Evolutionary conservation across 2,888 invertebrate species (phyloP).

Genomic region (Drosophila pegasa): DNA sequence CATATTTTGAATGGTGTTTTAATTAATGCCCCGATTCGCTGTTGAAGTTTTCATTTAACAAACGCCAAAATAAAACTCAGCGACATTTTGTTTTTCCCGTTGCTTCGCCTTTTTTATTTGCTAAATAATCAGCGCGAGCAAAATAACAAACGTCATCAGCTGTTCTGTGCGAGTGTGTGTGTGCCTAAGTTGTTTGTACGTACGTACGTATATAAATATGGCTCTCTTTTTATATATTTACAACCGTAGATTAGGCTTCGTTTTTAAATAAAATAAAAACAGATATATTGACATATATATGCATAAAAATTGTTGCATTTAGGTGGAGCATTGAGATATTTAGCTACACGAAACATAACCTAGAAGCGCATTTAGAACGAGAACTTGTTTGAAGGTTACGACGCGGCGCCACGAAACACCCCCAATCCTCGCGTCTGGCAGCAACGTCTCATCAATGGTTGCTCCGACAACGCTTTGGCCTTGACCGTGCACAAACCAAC

Average conservation of each 20-base stretch:
- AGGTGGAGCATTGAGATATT: slow-evolving; percentile 11
- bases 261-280: slow-evolving; percentile 3
- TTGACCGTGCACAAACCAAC: slow-evolving; percentile 55
- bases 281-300: not conserved
- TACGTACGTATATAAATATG: slow-evolving; percentile 4
- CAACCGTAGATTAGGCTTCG: slow-evolving; percentile 9
- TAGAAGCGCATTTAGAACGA: slow-evolving; percentile 58
- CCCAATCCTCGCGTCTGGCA: slow-evolving; percentile 22
- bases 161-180: slow-evolving; percentile 54
- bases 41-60: slow-evolving; percentile 63
- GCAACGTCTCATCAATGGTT: slow-evolving; percentile 37
- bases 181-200: slow-evolving; percentile 26
- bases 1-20: slow-evolving; percentile 47
- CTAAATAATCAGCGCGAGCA: slow-evolving; percentile 60
- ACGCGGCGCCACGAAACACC: slow-evolving; percentile 48
- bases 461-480: slow-evolving; percentile 48
- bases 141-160: slow-evolving; percentile 78
- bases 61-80: slow-evolving; percentile 31
- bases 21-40: slow-evolving; percentile 43
- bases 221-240: slow-evolving; percentile 3
- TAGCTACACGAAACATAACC: slow-evolving; percentile 56
- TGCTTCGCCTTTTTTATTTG: slow-evolving; percentile 42
- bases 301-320: slow-evolving; percentile 44
- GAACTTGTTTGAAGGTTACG: slow-evolving; percentile 71
- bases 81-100: slow-evolving; percentile 29